phyloP scores from a whole-genome alignment of 2,797 vertebrate species.

The Aulostomus chinensis region DNA sequence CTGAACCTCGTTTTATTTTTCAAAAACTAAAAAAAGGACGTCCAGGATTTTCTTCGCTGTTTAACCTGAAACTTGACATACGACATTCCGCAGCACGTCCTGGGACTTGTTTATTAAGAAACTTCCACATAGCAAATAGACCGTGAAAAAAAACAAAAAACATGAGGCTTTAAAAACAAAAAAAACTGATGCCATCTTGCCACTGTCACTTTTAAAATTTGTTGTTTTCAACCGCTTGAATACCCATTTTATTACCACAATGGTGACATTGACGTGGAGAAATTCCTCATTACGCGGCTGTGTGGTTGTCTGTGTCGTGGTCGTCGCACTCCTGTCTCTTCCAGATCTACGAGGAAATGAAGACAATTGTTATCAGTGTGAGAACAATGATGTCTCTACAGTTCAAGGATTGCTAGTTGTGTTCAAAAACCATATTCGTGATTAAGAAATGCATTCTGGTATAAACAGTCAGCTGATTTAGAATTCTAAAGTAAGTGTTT shows the following conservation, averaged over 20 bases:
- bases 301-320: conserved; percentile 83
- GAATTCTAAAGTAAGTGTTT: not conserved
- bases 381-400: not conserved
- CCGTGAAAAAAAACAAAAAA: conserved; percentile 58
- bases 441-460: not conserved
- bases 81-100: conserved; percentile 3
- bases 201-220: not conserved
- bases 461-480: not conserved
- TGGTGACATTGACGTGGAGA: not conserved
- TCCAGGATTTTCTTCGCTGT: too few species aligned
- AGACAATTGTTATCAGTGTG: not conserved
- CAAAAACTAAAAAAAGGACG: too few species aligned
- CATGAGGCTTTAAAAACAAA: not conserved
- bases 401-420: not conserved
- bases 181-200: conserved; percentile 7
- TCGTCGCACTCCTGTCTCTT: conserved; percentile 86
- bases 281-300: conserved; percentile 76
- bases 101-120: conserved; percentile 63
- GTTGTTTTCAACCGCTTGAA: conserved; percentile 15
- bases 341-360: conserved; percentile 85
- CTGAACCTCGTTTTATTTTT: too few species aligned
- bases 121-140: conserved; percentile 43
- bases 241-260: conserved; percentile 11
- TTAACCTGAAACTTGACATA: too few species aligned
- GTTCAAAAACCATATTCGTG: not conserved